phyloP scores from a whole-genome alignment of 2,113 vertebrate species.

The Gymnorhina tibicen region DNA sequence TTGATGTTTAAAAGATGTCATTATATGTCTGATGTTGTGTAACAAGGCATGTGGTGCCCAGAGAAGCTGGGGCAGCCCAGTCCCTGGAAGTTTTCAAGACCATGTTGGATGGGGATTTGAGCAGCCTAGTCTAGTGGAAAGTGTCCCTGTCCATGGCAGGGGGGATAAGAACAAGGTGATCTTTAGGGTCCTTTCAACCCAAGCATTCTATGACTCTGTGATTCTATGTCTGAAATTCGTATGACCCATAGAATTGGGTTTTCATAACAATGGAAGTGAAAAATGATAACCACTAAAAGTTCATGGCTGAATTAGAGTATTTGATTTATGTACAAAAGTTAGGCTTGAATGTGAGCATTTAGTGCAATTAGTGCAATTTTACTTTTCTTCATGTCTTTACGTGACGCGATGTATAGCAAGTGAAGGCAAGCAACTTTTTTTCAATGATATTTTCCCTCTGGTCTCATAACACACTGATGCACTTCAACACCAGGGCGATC shows the following conservation, averaged over 20 bases:
- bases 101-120: not conserved
- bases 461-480: not conserved
- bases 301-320: not conserved
- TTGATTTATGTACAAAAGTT: not conserved
- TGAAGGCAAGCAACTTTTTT: not conserved
- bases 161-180: not conserved
- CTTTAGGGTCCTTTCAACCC: not conserved
- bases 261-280: not conserved
- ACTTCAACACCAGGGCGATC: not conserved
- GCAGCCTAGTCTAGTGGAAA: not conserved
- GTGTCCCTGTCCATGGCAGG: not conserved
- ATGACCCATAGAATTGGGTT: not conserved
- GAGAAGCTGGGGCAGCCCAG: rapidly evolving
- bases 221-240: not conserved
- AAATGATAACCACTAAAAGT: not conserved
- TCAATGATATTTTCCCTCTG: rapidly evolving
- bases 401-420: rapidly evolving
- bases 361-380: not conserved
- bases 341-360: not conserved
- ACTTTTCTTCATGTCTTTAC: not conserved
- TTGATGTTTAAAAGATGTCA: not conserved
- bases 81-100: not conserved
- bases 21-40: not conserved
- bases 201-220: not conserved
- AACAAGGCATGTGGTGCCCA: not conserved